Percentiles rank a stretch among this genome's conserved stretches.
These are phyloP conservation scores for Enteromius trimaculatus DNA, from an alignment of 2,797 vertebrate species.

Conservation along the genomic window DNA sequence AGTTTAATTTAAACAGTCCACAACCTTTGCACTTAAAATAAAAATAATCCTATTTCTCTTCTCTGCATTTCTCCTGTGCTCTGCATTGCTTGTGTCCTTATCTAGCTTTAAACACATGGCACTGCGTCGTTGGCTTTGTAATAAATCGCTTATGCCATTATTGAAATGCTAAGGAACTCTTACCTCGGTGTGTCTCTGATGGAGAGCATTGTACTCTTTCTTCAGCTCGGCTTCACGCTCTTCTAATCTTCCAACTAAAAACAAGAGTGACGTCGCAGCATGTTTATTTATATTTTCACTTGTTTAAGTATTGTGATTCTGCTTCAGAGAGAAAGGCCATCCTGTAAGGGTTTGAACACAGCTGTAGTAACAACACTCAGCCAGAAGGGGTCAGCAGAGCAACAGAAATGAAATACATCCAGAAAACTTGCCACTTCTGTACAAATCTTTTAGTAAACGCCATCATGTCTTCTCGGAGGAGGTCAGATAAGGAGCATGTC, in stretches of 20 bases:
- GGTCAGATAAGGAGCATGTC: neutral
- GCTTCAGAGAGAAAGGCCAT: neutral
- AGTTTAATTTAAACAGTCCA: too few relatives aligned
- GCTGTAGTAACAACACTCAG: conserved; percentile 56
- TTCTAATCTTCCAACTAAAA: conserved; percentile 92
- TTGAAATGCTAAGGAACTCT: neutral
- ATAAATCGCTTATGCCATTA: too few relatives aligned
- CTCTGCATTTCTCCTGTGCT: too few relatives aligned
- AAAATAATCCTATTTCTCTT: too few relatives aligned
- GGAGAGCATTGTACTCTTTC: conserved; percentile 93
- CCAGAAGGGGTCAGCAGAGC: conserved; percentile 69
- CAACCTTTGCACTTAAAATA: too few relatives aligned
- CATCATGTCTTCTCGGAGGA: neutral
- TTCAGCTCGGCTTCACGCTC: conserved; percentile 95
- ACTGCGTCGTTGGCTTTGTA: too few relatives aligned
- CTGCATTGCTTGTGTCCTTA: too few relatives aligned
- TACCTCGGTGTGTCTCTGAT: conserved; percentile 98
- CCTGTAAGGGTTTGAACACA: neutral
- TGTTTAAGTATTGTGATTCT: neutral
- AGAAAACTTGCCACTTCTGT: too few relatives aligned
- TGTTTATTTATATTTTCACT: neutral
- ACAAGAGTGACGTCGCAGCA: conserved; percentile 18
- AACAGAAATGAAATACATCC: conserved; percentile 22
- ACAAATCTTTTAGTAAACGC: neutral
- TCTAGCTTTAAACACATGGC: too few relatives aligned